Evolutionary conservation across 2,113 vertebrate species (phyloP).

Genomic region (Xerus inauris): DNA sequence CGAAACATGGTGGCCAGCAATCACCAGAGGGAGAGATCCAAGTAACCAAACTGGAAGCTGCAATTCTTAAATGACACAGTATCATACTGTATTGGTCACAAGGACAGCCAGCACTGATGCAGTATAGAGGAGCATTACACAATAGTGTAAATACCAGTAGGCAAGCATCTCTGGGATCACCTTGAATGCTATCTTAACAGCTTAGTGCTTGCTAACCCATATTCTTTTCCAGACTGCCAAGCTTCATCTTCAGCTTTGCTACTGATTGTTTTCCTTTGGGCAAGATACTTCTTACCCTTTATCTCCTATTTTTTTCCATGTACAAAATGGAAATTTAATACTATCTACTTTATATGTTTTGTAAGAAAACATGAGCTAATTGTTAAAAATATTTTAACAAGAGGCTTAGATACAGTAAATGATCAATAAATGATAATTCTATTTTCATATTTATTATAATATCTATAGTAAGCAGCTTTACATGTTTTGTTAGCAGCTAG

Average conservation of each 20-base stretch:
- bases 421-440: not conserved
- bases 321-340: not conserved
- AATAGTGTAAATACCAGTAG: not conserved
- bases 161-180: not conserved
- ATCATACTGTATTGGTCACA: not conserved
- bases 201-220: not conserved
- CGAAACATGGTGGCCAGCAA: not conserved
- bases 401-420: not conserved
- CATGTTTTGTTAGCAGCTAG: not conserved
- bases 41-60: not conserved
- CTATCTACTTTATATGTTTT: not conserved
- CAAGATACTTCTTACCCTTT: not conserved
- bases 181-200: not conserved
- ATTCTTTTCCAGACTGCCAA: not conserved
- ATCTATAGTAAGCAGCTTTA: not conserved
- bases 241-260: not conserved
- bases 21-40: not conserved
- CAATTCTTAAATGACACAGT: not conserved
- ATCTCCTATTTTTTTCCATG: not conserved
- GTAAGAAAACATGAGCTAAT: not conserved
- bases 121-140: not conserved
- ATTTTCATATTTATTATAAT: not conserved
- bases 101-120: accelerated
- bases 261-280: not conserved
- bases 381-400: not conserved